Base-by-base conservation (phyloP, 1,140 invertebrate species). In the Listronotus oregonensis region DNA sequence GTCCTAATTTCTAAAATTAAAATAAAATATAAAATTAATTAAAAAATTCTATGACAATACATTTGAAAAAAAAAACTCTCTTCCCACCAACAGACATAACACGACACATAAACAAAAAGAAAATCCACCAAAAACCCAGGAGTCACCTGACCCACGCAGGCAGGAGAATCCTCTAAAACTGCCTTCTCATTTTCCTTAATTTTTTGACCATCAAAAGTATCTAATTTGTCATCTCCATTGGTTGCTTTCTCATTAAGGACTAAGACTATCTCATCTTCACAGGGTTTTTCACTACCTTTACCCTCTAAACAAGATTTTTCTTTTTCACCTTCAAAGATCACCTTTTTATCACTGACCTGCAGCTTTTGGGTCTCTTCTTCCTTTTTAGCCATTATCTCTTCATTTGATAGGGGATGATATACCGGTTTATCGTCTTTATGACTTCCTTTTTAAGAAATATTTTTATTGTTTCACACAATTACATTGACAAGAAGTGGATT, bases 61-160 rank as follows among this genome's bases (percentile, higher is more conserved):
- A 27, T 27, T n/a, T n/a, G n/a, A n/a, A n/a, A n/a, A n/a, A 56
- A 43, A 57, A 57, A 44, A 57, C 55, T 46, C 39, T 57, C 55
- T 46, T 57, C 55, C 32, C 27, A 10, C 15, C 18, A 34, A 12
- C 9, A 52, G 32, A 31, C n/a, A 52, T 4, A 31, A 18, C 47
- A 50, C 12, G 10, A 1, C 21, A 27, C 21, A 27, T 1, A 46
- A 50, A 18, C 15, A 18, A 18, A 50, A 14, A 39, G 3, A 39
- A 12, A 5, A 54, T 11, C 21, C 8, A 31, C 17, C 9, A 31
- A 52, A 52, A 52, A 54, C 12, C 14, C 34, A 51, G n/a, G n/a
- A 64, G 21, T 65, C 63, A 65, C 63, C 63, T 65, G 63, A 34
- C 63, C 63, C 10, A 65, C 55, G 34, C 63, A 65, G 32, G 63